A percentile compares a stretch with the other conserved stretches of the same genome.
Evolutionary conservation across 2,797 vertebrate species (phyloP).

Genomic region (Pygocentrus nattereri): DNA sequence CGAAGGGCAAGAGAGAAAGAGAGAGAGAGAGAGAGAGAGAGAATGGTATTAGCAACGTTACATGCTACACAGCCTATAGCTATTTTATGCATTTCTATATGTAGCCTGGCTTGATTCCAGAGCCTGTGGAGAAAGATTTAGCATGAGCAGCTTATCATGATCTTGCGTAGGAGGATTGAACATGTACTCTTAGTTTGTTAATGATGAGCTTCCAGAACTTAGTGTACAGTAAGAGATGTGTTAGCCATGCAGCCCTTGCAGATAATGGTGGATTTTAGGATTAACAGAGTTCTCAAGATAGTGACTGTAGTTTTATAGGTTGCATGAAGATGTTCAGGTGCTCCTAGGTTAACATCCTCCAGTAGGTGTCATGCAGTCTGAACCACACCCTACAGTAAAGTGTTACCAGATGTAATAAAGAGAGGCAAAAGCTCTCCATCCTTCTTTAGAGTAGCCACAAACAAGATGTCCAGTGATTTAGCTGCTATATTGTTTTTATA

Average conservation of each 20-base stretch:
- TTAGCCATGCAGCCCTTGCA: not conserved
- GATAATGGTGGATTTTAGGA: not conserved
- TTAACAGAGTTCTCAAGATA: not conserved
- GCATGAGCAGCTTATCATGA: slow-evolving; percentile 32
- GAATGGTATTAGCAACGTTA: slow-evolving; percentile 12
- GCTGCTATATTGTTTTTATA: too few species aligned
- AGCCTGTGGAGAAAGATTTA: not conserved
- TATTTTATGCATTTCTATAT: not conserved
- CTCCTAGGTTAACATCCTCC: too few species aligned
- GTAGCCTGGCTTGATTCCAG: not conserved
- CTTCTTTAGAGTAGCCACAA: too few species aligned
- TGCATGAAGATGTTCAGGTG: too few species aligned
- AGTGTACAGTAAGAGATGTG: too few species aligned
- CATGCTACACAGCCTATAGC: slow-evolving; percentile 37
- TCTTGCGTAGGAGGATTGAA: not conserved
- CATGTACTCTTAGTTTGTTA: not conserved
- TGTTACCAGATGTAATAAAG: too few species aligned
- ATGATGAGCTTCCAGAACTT: too few species aligned
- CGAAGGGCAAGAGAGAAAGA: slow-evolving; percentile 25
- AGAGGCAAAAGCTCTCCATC: too few species aligned
- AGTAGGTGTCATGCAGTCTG: too few species aligned
- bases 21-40: slow-evolving; percentile 14
- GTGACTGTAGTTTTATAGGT: too few species aligned
- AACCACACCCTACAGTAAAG: too few species aligned
- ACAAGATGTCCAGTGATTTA: too few species aligned